Evolutionary conservation across 2,113 vertebrate species (phyloP).

Genomic region (Chloropsis cyanopogon): DNA sequence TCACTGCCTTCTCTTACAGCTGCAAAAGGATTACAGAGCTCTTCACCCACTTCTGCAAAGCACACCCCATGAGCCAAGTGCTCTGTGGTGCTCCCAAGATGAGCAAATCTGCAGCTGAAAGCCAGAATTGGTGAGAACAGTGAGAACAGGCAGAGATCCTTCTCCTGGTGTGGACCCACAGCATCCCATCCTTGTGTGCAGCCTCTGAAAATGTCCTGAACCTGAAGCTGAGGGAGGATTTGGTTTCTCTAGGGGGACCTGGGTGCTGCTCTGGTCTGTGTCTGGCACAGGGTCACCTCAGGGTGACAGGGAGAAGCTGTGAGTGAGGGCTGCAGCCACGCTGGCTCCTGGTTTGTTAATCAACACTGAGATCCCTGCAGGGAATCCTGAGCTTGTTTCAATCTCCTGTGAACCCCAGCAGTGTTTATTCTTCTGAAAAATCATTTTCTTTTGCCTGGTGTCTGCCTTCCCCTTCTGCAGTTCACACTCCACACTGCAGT

Average conservation of each 20-base stretch:
- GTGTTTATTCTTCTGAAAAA: slow-evolving; percentile 4
- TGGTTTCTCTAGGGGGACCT: not conserved
- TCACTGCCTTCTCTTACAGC: not conserved
- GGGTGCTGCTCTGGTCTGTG: not conserved
- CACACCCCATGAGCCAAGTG: not conserved
- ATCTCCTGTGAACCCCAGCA: not conserved
- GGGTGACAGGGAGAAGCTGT: not conserved
- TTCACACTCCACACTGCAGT: not conserved
- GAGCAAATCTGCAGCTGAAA: not conserved
- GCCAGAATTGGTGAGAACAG: not conserved
- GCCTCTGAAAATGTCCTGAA: not conserved
- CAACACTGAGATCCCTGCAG: not conserved
- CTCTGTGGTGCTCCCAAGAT: not conserved
- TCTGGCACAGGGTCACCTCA: not conserved
- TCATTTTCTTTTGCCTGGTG: not conserved
- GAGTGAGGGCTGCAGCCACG: not conserved
- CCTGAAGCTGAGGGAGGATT: not conserved
- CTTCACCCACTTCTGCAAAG: not conserved
- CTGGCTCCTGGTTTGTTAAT: not conserved
- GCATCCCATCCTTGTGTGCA: not conserved
- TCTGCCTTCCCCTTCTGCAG: slow-evolving; percentile 4
- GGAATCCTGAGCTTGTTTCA: not conserved
- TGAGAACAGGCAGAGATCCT: not conserved
- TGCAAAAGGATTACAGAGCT: not conserved
- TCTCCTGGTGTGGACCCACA: not conserved